Evolutionary conservation across 1,140 invertebrate species (phyloP).

Genomic region (Carposina sasakii): DNA sequence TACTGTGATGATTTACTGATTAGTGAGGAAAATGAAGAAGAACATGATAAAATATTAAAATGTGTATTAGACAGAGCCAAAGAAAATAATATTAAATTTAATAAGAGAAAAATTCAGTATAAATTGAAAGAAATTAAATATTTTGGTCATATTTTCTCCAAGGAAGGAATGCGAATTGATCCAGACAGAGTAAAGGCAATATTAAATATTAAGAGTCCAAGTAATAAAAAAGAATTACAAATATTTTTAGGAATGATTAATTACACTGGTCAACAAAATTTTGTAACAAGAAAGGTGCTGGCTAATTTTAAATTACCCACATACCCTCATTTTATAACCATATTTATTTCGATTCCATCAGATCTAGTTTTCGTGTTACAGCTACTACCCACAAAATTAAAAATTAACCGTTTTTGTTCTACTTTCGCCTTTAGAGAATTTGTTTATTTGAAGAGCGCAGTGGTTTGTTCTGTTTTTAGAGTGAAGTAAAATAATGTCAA

Average conservation of each 20-base stretch:
- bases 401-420: too few relatives aligned
- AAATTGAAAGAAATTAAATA: not conserved
- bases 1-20: slow-evolving; percentile 54
- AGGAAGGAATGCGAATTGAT: not conserved
- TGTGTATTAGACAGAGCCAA: slow-evolving; percentile 36
- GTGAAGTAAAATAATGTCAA: too few relatives aligned
- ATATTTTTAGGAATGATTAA: slow-evolving; percentile 6
- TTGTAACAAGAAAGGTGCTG: too few relatives aligned
- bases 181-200: slow-evolving; percentile 1
- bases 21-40: slow-evolving; percentile 23
- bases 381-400: too few relatives aligned
- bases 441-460: too few relatives aligned
- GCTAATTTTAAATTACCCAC: too few relatives aligned
- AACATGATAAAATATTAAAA: slow-evolving; percentile 41
- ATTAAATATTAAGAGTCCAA: slow-evolving; percentile 1
- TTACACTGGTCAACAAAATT: too few relatives aligned
- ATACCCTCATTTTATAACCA: too few relatives aligned
- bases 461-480: too few relatives aligned
- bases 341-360: too few relatives aligned
- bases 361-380: too few relatives aligned
- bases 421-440: too few relatives aligned
- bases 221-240: slow-evolving; percentile 2
- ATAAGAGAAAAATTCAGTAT: slow-evolving; percentile 36
- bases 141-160: slow-evolving; percentile 2
- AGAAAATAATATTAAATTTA: slow-evolving; percentile 39